Evolutionary conservation across 2,113 vertebrate species (phyloP).

Genomic region (Columba livia): DNA sequence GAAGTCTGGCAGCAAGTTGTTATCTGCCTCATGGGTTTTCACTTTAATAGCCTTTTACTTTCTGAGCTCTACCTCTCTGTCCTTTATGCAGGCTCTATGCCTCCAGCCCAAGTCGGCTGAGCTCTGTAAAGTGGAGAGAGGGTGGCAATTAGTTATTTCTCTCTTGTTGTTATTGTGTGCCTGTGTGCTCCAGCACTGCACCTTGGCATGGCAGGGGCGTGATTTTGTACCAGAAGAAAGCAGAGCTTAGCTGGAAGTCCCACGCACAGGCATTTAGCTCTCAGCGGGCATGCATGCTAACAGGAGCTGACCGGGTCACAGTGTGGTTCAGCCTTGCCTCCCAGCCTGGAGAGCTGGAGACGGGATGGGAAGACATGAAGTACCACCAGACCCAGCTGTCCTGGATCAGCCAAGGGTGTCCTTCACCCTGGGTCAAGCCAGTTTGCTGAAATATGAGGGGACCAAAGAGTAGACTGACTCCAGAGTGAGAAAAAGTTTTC

Average conservation of each 20-base stretch:
- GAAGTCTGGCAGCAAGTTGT: constrained; percentile 69
- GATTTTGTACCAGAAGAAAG: not conserved
- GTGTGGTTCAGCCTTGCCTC: not conserved
- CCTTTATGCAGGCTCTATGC: not conserved
- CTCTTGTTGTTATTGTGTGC: not conserved
- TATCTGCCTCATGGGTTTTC: constrained; percentile 53
- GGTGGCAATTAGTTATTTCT: not conserved
- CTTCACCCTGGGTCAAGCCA: not conserved
- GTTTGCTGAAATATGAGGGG: not conserved
- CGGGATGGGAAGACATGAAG: not conserved
- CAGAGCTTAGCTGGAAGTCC: not conserved
- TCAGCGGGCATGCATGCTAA: not conserved
- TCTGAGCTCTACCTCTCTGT: constrained; percentile 3
- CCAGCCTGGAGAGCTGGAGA: not conserved
- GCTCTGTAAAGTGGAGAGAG: not conserved
- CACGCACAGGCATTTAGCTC: not conserved
- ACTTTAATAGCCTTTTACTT: constrained; percentile 29
- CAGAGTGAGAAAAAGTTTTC: not conserved
- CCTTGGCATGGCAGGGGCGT: not conserved
- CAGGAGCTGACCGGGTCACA: not conserved
- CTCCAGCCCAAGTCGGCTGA: not conserved
- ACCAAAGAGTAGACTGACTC: not conserved
- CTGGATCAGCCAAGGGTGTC: not conserved
- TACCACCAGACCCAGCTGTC: not conserved
- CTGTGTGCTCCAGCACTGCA: not conserved